Evolutionary conservation across 1,140 invertebrate species (phyloP), one percentile per base, ranked within the genome.

Genomic region (Drosophila santomea): DNA sequence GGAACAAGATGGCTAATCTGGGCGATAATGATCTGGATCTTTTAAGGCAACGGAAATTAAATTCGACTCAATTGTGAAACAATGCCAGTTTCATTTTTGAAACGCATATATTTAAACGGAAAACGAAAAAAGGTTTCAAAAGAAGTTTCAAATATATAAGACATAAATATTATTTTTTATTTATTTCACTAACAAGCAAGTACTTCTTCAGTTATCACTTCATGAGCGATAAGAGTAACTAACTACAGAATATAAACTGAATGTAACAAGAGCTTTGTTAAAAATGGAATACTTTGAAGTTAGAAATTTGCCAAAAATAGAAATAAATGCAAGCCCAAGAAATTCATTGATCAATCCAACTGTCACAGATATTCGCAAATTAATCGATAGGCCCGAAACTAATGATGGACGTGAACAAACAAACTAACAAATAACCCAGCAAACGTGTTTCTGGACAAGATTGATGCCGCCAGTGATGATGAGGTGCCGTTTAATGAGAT

Each of bases 401-500:
- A 72, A 67, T 67, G 35, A 41, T 20, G 14, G 28, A 39, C 15
- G 38, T 32, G 14, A 8, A 0, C 4, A 17, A 28, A 48, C 4
- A 15, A 48, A 15, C 41, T n/a, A 45, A 41, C 57, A 85, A 85
- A 85, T 80, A 60, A 45, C 68, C 60, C 66, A 64, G 15, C 23
- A 75, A 85, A 84, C 80, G 20, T 54, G 80, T 84, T 54, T 51
- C 14, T 62, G 55, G 39, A 41, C 47, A 38, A 64, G 36, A 64
- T 64, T 78, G 47, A 41, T 57, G 28, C 52, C 20, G 63, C 39
- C 55, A 61, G 2, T 15, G 43, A 51, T 52, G 78, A 61, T 62
- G 25, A 60, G 62, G 77, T 85, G 80, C 81, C 80, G 72, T 77
- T 85, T 73, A 84, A 83, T 83, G 56, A 74, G 79, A 82, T 81